Evolutionary conservation across 2,797 vertebrate species (phyloP).

Genomic region (Notolepis coatsorum): DNA sequence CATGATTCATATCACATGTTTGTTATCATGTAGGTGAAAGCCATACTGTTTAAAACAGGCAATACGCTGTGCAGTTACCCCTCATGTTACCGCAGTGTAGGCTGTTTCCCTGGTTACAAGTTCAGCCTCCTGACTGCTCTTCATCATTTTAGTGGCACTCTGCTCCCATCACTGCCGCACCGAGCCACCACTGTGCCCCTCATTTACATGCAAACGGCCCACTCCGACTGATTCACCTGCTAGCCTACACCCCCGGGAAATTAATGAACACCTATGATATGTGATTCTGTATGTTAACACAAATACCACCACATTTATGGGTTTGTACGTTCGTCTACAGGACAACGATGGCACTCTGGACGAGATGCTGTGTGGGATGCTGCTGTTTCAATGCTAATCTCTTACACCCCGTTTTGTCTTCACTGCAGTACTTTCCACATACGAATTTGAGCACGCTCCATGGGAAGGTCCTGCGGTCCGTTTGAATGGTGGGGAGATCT

Average conservation of each 20-base stretch:
- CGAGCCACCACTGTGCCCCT: slow-evolving; percentile 7
- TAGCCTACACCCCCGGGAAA: slow-evolving; percentile 5
- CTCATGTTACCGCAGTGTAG: not conserved
- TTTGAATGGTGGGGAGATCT: slow-evolving; percentile 25
- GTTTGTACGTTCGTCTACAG: not conserved
- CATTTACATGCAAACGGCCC: slow-evolving; percentile 35
- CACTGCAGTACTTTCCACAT: slow-evolving; percentile 94
- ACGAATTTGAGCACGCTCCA: slow-evolving; percentile 87
- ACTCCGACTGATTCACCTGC: not conserved
- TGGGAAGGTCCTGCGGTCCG: slow-evolving; percentile 18
- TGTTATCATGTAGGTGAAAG: not conserved
- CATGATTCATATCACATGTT: not conserved
- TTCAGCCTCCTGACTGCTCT: slow-evolving; percentile 4
- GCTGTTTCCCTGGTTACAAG: not conserved
- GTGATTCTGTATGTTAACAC: not conserved
- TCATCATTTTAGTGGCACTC: slow-evolving; percentile 31
- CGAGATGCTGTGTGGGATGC: no score
- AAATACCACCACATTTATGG: not conserved
- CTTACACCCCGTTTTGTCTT: slow-evolving; percentile 40
- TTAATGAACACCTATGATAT: not conserved
- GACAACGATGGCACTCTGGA: no score
- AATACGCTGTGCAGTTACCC: not conserved
- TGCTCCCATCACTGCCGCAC: slow-evolving; percentile 19
- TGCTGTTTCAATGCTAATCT: slow-evolving; percentile 2
- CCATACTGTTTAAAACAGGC: not conserved